Percentiles rank a stretch among this genome's conserved stretches.
phyloP scores from a whole-genome alignment of 2,888 invertebrate genomes.

The Allacma fusca region DNA sequence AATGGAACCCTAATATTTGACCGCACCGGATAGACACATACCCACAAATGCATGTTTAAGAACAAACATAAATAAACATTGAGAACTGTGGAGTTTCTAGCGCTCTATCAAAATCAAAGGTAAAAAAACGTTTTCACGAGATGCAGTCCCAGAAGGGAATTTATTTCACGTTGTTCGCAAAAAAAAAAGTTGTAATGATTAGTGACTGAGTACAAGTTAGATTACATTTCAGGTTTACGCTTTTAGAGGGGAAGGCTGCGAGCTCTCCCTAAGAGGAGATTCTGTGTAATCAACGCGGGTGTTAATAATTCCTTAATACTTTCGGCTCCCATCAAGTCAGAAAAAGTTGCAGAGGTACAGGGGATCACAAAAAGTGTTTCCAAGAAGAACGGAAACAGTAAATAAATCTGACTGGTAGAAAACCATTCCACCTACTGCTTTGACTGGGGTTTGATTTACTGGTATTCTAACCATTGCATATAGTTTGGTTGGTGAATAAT shows the following conservation, averaged over 20 bases:
- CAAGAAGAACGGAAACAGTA: conserved; percentile 16
- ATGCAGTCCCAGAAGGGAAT: not conserved
- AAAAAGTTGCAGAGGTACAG: conserved; percentile 6
- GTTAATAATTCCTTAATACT: conserved; percentile 16
- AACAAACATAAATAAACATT: too few relatives aligned
- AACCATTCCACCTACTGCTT: conserved; percentile 16
- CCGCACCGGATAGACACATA: too few relatives aligned
- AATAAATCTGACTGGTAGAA: conserved; percentile 12
- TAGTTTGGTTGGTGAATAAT: conserved; percentile 16
- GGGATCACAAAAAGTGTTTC: conserved; percentile 8
- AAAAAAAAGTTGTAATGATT: not conserved
- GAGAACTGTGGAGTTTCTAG: not conserved
- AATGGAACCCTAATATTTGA: too few relatives aligned
- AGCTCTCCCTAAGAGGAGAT: not conserved
- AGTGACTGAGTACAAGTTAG: not conserved
- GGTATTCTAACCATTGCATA: conserved; percentile 16
- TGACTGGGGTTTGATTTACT: conserved; percentile 16
- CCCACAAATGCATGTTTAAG: too few relatives aligned
- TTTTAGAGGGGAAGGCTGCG: not conserved
- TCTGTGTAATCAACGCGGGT: conserved; percentile 11
- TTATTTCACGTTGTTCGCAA: not conserved
- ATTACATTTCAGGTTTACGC: not conserved
- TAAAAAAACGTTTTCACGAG: not conserved
- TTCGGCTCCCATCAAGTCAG: not conserved
- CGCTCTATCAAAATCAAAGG: not conserved